Conservation (phyloP, 2,113 vertebrate genomes). For the Percopsis transmontana region DNA sequence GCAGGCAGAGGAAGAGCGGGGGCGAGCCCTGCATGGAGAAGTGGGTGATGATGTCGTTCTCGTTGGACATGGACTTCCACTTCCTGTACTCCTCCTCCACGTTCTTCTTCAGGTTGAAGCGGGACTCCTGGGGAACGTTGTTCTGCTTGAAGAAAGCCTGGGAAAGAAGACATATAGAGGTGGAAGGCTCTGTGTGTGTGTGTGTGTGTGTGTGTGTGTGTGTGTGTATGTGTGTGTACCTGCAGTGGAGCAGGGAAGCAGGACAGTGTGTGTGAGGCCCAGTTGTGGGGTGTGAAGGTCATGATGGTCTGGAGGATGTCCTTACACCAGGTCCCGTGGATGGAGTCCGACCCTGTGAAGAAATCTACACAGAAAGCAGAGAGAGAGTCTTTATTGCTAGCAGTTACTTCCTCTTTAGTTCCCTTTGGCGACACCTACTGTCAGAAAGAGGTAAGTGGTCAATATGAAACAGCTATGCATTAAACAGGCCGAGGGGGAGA, state of each 20-base stretch:
- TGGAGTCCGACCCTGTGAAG: slow-evolving; percentile 97
- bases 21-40: slow-evolving; percentile 94
- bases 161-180: slow-evolving; percentile 4
- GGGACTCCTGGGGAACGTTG: slow-evolving; percentile 97
- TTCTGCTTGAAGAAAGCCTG: slow-evolving; percentile 99
- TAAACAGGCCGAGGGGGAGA: no score
- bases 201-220: neutral
- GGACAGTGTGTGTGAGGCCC: slow-evolving; percentile 96
- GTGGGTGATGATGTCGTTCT: slow-evolving; percentile 96
- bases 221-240: slow-evolving; percentile 71
- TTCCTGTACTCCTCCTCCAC: slow-evolving; percentile 98
- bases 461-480: no score
- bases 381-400: neutral
- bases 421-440: no score
- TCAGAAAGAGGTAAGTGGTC: no score
- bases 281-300: slow-evolving; percentile 97
- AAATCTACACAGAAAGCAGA: slow-evolving; percentile 82
- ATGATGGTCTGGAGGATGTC: slow-evolving; percentile 99
- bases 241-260: slow-evolving; percentile 97
- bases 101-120: slow-evolving; percentile 98
- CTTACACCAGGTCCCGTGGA: slow-evolving; percentile 99
- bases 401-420: no score
- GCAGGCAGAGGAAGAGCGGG: slow-evolving; percentile 93
- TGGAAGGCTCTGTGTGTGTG: neutral
- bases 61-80: slow-evolving; percentile 98